Conservation (phyloP, 2,113 vertebrate genomes). For the Ardeotis arabs region DNA sequence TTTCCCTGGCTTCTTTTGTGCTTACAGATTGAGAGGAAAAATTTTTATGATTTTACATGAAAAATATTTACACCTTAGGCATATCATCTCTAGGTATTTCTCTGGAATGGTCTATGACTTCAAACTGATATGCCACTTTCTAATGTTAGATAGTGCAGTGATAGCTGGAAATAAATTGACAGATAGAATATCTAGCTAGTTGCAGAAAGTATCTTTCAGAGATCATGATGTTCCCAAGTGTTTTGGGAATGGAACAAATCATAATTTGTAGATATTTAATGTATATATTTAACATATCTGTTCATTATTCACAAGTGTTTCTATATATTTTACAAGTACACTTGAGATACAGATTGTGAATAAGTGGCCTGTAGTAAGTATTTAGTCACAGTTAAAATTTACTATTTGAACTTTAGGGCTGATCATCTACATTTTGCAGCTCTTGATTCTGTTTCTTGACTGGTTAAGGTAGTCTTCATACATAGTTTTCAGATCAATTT, state of each 20-base stretch:
- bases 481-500: neutral
- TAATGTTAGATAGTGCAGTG: neutral
- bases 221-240: slow-evolving; percentile 20
- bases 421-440: slow-evolving; percentile 30
- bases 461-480: neutral
- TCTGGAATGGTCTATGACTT: neutral
- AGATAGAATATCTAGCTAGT: neutral
- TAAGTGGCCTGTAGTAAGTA: slow-evolving; percentile 50
- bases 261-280: slow-evolving; percentile 46
- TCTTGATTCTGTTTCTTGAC: slow-evolving; percentile 32
- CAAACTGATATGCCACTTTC: neutral
- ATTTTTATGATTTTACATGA: neutral
- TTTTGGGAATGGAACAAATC: neutral
- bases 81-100: neutral
- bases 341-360: slow-evolving; percentile 54
- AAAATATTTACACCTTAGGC: neutral
- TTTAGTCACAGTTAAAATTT: slow-evolving; percentile 43
- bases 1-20: neutral
- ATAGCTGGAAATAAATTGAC: neutral
- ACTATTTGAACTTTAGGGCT: slow-evolving; percentile 41
- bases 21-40: neutral
- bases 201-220: slow-evolving; percentile 6
- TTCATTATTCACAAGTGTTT: slow-evolving; percentile 68
- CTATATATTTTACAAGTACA: slow-evolving; percentile 65
- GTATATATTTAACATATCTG: slow-evolving; percentile 49